Base-by-base conservation (phyloP, 1,140 invertebrate species). In the Maniola jurtina region DNA sequence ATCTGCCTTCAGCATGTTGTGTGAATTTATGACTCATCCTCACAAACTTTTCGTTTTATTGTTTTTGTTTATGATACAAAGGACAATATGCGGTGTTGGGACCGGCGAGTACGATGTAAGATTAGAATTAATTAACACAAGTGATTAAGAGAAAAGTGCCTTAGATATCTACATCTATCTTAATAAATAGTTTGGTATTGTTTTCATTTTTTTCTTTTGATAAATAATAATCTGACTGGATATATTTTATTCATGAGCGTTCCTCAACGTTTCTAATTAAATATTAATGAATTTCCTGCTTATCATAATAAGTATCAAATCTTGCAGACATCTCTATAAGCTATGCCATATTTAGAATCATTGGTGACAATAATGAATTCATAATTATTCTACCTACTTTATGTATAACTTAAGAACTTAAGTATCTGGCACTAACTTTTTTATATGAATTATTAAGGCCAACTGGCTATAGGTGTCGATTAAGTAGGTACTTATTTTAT, bases 31-130 rank as follows among this genome's bases (percentile, higher is more conserved):
- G 38, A 56, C 34, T 54, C 42, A 66, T 40, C 52, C 40, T 62
- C 33, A 66, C 66, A 61, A 68, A 71, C 55, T 61, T 66, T 67
- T 66, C 48, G 42, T 66, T 64, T 67, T 69, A 69, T 69, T 71
- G 61, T 71, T 71, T 75, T 71, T 66, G 64, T 71, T 71, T 70
- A 71, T 52, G 50, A 70, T 66, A 61, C 42, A 54, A 62, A 48
- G 48, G 54, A 65, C 58, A 66, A 47, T 52, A 62, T 35, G 65
- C 62, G 14, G 45, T 50, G 35, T 15, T 60, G 34, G 34, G 47
- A 16, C 6, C 6, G n/a, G 42, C 13, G 25, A 4, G 25, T 25
- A 25, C 57, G 47, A 35, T 40, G 38, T 35, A 42, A 58, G n/a
- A 71, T 66, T 60, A 60, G 14, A 34, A 48, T 16, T 60, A 63